Conservation (phyloP, 2,797 vertebrate genomes). For the Ceryle rudis region DNA sequence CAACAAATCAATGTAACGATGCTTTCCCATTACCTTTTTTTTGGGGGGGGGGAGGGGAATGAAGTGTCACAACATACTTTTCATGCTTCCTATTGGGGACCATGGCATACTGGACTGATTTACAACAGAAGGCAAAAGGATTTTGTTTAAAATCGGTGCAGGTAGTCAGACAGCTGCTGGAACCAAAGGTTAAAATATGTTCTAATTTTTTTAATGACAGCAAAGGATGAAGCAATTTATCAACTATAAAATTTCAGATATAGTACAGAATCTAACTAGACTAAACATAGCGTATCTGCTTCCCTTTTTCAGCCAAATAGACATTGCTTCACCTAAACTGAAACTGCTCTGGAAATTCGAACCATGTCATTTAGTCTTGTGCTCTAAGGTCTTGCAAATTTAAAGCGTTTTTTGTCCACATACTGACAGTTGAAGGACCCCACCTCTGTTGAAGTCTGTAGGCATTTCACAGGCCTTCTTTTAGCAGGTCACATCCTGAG, state of each 20-base stretch:
- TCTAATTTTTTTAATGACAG: slow-evolving; percentile 10
- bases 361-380: neutral
- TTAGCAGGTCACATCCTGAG: neutral
- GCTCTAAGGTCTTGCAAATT: neutral
- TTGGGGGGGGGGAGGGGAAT: neutral
- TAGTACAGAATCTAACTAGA: neutral
- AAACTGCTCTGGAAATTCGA: neutral
- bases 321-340: neutral
- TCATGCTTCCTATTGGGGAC: neutral
- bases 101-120: neutral
- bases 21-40: neutral
- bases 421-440: neutral
- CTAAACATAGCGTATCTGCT: neutral
- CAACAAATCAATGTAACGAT: slow-evolving; percentile 4
- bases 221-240: neutral
- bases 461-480: neutral
- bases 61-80: slow-evolving; percentile 16
- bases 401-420: neutral
- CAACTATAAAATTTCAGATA: neutral
- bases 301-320: neutral
- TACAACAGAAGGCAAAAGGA: neutral
- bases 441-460: neutral
- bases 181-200: neutral
- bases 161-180: neutral
- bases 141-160: neutral